Conservation (phyloP, 1,140 invertebrate genomes). For the Hycleus phaleratus region DNA sequence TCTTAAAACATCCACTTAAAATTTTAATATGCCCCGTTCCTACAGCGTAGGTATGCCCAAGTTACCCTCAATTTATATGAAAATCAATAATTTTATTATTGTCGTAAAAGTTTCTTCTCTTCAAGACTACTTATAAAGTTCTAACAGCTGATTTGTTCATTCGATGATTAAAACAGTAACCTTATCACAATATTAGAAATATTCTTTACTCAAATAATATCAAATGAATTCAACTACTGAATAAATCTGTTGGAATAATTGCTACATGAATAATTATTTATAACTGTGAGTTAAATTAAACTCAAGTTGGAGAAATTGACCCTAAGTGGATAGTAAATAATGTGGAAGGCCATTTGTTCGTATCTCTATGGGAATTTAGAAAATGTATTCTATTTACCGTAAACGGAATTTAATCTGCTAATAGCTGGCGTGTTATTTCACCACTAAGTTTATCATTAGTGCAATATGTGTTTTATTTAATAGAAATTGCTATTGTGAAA, state of each 20-base stretch:
- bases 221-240: too few species aligned
- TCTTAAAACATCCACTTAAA: constrained; percentile 21
- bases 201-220: too few species aligned
- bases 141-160: constrained; percentile 11
- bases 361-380: not conserved
- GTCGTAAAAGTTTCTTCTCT: constrained; percentile 19
- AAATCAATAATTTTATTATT: constrained; percentile 24
- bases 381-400: constrained; percentile 1
- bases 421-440: constrained; percentile 14
- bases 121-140: constrained; percentile 15
- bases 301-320: too few species aligned
- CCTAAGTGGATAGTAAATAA: too few species aligned
- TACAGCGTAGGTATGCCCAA: constrained; percentile 7
- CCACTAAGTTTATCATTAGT: constrained; percentile 10
- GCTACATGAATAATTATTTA: too few species aligned
- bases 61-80: constrained; percentile 19
- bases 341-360: too few species aligned
- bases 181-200: too few species aligned
- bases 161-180: not conserved
- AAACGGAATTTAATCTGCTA: constrained; percentile 15
- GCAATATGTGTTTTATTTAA: constrained; percentile 11
- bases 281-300: too few species aligned
- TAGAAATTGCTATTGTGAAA: constrained; percentile 5
- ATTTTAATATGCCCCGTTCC: constrained; percentile 20
- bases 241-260: too few species aligned